phyloP scores from a whole-genome alignment of 2,797 vertebrate genomes.

The Falco peregrinus region DNA sequence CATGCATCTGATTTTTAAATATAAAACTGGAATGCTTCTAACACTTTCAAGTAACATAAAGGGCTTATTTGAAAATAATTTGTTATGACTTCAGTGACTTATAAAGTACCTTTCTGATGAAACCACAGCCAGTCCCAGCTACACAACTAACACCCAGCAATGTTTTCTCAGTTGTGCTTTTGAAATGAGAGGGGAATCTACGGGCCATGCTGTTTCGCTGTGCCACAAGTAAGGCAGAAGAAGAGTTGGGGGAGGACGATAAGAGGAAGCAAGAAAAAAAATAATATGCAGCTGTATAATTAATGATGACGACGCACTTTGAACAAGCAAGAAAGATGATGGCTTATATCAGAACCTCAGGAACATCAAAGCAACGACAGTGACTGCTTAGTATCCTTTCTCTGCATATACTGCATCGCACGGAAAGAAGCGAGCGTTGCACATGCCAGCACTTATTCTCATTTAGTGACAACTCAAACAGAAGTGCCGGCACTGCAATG shows the following conservation, averaged over 20 bases:
- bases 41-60: neutral
- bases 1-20: neutral
- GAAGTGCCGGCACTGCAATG: neutral
- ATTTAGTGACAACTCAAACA: neutral
- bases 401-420: neutral
- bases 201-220: neutral
- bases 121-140: neutral
- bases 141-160: neutral
- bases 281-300: neutral
- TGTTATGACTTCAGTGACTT: neutral
- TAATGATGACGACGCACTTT: neutral
- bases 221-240: neutral
- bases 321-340: neutral
- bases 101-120: neutral
- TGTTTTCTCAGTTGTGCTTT: accelerated
- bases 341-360: neutral
- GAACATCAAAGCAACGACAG: neutral
- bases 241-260: neutral
- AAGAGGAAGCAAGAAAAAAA: neutral
- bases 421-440: neutral
- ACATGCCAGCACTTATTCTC: neutral
- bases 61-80: neutral
- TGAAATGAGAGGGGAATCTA: neutral
- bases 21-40: neutral
- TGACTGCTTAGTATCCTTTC: neutral